Percentiles rank a stretch among this genome's conserved stretches.
phyloP scores from a whole-genome alignment of 2,113 vertebrate species.

The Eudyptes chrysolophus region DNA sequence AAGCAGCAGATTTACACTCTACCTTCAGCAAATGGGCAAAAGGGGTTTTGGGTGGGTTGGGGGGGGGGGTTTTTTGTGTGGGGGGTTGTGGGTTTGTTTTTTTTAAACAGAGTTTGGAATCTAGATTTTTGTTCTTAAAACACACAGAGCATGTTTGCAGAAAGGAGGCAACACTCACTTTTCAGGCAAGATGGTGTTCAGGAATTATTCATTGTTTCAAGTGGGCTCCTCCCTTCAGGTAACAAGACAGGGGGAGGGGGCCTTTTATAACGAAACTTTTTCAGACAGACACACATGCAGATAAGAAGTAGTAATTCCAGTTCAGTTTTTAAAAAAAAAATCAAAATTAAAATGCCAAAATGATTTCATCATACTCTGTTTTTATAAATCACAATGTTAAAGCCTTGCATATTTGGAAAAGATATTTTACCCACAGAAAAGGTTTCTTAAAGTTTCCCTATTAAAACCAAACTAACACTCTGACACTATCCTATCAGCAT shows the following conservation, averaged over 20 bases:
- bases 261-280: neutral
- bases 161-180: neutral
- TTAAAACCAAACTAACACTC: neutral
- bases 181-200: neutral
- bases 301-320: constrained; percentile 11
- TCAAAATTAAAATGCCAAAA: neutral
- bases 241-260: neutral
- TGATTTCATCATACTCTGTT: neutral
- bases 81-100: neutral
- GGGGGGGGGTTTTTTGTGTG: neutral
- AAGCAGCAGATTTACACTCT: neutral
- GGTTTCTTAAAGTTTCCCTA: neutral
- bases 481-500: neutral
- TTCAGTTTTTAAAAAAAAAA: neutral
- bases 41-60: neutral
- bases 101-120: neutral
- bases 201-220: neutral
- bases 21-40: neutral
- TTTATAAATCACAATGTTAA: neutral
- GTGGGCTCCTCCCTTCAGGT: neutral
- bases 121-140: neutral
- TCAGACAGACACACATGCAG: neutral
- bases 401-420: neutral
- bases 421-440: neutral
- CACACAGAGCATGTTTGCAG: neutral